Conservation (phyloP, 2,888 invertebrate species). For the Ametastegia equiseti region DNA sequence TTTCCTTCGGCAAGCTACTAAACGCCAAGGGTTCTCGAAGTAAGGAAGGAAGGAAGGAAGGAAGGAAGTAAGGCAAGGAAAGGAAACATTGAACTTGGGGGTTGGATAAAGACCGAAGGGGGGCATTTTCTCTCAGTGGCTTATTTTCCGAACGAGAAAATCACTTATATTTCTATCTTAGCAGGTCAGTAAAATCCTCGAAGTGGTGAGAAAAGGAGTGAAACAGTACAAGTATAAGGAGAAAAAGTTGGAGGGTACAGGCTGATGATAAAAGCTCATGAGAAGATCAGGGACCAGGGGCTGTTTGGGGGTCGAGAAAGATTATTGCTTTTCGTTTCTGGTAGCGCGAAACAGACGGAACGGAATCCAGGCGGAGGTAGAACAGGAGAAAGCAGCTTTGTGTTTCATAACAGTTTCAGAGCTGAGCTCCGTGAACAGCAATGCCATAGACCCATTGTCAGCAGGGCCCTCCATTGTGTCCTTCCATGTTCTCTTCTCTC, state of each 20-base stretch:
- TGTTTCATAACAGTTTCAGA: slow-evolving; percentile 63
- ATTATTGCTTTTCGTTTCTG: slow-evolving; percentile 59
- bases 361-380: slow-evolving; percentile 44
- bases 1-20: slow-evolving; percentile 38
- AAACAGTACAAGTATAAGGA: slow-evolving; percentile 7
- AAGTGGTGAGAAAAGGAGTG: background rate
- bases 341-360: slow-evolving; percentile 21
- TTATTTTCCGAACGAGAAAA: slow-evolving; percentile 40
- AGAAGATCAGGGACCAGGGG: slow-evolving; percentile 9
- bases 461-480: slow-evolving; percentile 51
- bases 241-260: slow-evolving; percentile 18
- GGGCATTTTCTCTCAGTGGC: background rate
- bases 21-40: slow-evolving; percentile 15
- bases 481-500: slow-evolving; percentile 32
- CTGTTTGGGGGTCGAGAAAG: too few species aligned
- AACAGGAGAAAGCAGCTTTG: slow-evolving; percentile 62
- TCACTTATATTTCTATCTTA: slow-evolving; percentile 48
- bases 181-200: slow-evolving; percentile 42
- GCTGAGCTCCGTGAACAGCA: slow-evolving; percentile 55
- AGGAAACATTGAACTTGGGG: background rate
- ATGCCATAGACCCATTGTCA: slow-evolving; percentile 53
- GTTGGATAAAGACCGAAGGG: too few species aligned
- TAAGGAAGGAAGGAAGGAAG: background rate
- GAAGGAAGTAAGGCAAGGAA: background rate
- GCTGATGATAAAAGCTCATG: slow-evolving; percentile 14